Percentiles rank a stretch among this genome's conserved stretches.
phyloP scores from a whole-genome alignment of 2,888 invertebrate genomes.

The Hyles lineata region DNA sequence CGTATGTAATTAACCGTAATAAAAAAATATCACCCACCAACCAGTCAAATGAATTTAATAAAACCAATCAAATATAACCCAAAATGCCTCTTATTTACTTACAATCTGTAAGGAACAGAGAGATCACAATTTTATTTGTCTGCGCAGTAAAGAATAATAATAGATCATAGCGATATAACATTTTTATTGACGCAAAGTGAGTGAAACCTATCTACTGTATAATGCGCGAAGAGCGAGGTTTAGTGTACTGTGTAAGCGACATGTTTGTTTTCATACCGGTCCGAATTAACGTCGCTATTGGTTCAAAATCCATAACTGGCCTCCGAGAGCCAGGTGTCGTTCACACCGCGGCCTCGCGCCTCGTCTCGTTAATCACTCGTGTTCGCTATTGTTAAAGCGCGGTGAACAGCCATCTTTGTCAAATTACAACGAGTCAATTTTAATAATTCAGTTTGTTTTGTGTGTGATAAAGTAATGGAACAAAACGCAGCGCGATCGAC shows the following conservation, averaged over 20 bases:
- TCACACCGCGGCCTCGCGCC: constrained; percentile 85
- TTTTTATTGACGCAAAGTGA: constrained; percentile 70
- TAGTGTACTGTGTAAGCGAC: constrained; percentile 46
- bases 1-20: too few relatives aligned
- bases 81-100: not conserved
- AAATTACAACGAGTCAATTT: constrained; percentile 80
- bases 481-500: constrained; percentile 68
- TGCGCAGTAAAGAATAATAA: constrained; percentile 48
- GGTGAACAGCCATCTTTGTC: constrained; percentile 84
- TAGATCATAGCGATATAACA: constrained; percentile 45
- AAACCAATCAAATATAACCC: not conserved
- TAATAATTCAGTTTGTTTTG: constrained; percentile 68
- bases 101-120: not conserved
- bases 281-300: constrained; percentile 84
- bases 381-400: constrained; percentile 83
- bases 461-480: constrained; percentile 69
- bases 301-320: constrained; percentile 85
- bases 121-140: constrained; percentile 32
- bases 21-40: too few relatives aligned
- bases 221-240: constrained; percentile 59
- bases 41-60: not conserved
- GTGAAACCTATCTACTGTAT: constrained; percentile 64
- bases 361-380: constrained; percentile 84
- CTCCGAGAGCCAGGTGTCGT: constrained; percentile 85
- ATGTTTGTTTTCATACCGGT: constrained; percentile 84